Base-by-base conservation (phyloP, 2,113 vertebrate species). In the Gavialis gangeticus region DNA sequence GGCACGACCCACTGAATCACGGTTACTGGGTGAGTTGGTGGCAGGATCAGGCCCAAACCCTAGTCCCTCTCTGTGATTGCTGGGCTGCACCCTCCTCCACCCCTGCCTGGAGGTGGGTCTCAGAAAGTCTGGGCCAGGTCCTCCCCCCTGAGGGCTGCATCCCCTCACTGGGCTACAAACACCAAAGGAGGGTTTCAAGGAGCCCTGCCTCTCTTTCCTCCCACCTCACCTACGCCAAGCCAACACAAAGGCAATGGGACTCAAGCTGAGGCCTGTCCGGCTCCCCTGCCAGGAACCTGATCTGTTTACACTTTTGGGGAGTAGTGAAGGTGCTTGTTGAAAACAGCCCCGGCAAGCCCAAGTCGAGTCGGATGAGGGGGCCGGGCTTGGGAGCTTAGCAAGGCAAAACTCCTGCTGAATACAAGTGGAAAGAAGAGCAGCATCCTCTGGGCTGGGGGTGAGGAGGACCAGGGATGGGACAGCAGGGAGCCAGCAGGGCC, bases 251-350 rank as follows among this genome's bases (percentile, higher is more conserved):
- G 59, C 2, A 30, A 66, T 88, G 92, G 96, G 96, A 92, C 14
- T 11, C 96, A 96, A 95, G 96, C 95, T 94, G 95, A 95, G 92
- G 85, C 97, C 91, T 97, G 97, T 93, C 96, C 18, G 13, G 10
- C 64, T 90, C 60, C 92, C 89, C 91, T 94, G 95, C 95, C 96
- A 34, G 96, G 83, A 97, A 97, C 64, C 21, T 0, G 88, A 97
- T 94, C 95, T 93, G 97, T 96, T 96, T 96, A 96, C 17, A 63
- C 76, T 92, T 94, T 25, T 6, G 60, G 28, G 34, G 92, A 54
- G 0, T 12, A 7, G 59, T 54, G 75, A 28, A n/a, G 88, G 82
- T 84, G 94, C 92, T 21, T 95, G 92, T 93, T 1, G 1, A 92
- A 91, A 96, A 91, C 1, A 30, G 96, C 86, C 95, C 92, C 84